Conservation (phyloP, 2,113 vertebrate species). For the Boleophthalmus pectinirostris region DNA sequence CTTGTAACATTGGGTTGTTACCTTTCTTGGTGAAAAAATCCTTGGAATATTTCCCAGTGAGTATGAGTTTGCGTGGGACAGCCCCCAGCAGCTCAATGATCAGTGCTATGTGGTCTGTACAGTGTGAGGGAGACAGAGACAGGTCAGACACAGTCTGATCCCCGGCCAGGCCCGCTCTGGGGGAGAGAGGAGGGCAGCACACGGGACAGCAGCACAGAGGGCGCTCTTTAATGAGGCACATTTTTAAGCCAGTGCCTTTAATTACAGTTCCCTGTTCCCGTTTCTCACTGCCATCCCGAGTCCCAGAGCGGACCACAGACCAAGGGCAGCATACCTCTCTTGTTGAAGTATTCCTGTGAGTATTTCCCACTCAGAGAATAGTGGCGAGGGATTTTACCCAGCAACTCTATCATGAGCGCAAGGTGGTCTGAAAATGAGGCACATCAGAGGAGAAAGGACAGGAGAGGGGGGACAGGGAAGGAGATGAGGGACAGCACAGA, state of each 20-base stretch:
- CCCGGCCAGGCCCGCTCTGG: slow-evolving; percentile 56
- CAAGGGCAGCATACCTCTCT: slow-evolving; percentile 86
- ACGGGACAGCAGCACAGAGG: neutral
- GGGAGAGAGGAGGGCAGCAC: slow-evolving; percentile 36
- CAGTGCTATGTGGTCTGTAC: slow-evolving; percentile 94
- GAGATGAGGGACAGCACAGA: slow-evolving; percentile 21
- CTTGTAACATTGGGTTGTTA: slow-evolving; percentile 66
- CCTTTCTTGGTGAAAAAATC: slow-evolving; percentile 99
- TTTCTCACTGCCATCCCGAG: slow-evolving; percentile 21
- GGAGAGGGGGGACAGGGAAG: slow-evolving; percentile 19
- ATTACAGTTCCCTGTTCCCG: neutral
- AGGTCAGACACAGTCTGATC: slow-evolving; percentile 60
- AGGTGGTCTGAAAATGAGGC: slow-evolving; percentile 80
- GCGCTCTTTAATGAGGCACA: neutral
- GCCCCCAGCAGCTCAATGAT: slow-evolving; percentile 98
- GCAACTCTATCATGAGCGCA: slow-evolving; percentile 86
- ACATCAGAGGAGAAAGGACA: slow-evolving; percentile 37
- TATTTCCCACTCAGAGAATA: slow-evolving; percentile 94
- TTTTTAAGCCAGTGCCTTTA: neutral
- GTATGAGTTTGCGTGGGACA: slow-evolving; percentile 94
- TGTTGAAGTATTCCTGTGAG: slow-evolving; percentile 98
- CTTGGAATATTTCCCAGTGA: slow-evolving; percentile 96
- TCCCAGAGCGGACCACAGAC: slow-evolving; percentile 58
- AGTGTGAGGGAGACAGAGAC: slow-evolving; percentile 56
- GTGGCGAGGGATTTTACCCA: slow-evolving; percentile 94